Evolutionary conservation across 2,888 invertebrate genomes (phyloP), one percentile per base, ranked within the genome.

Genomic region (Actias luna): DNA sequence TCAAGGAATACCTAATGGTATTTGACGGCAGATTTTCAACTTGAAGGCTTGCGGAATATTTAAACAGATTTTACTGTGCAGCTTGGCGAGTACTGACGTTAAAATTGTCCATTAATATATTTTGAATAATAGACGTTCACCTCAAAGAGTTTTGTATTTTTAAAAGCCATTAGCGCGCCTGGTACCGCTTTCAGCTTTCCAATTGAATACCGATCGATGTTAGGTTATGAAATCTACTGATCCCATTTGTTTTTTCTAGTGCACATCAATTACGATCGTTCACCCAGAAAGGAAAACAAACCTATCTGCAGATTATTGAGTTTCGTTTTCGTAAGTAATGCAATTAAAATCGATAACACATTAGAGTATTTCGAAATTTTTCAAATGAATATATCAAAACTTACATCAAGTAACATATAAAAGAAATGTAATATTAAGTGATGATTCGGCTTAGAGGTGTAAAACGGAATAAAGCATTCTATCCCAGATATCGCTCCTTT

Each of bases 31-130:
- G n/a, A n/a, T n/a, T n/a, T n/a, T n/a, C n/a, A n/a, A n/a, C n/a
- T n/a, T n/a, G n/a, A n/a, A n/a, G n/a, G n/a, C n/a, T n/a, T n/a
- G n/a, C n/a, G n/a, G n/a, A 69, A 73, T 64, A 71, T 73, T 74
- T 72, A 72, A 76, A 72, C 67, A 65, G 66, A 67, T 71, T 71
- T 63, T 64, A 65, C 64, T 63, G 65, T 64, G 71, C 68, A 68
- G 58, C 68, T 69, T 64, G 66, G 68, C 69, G 62, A 33, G 35
- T 62, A 61, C 64, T 64, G 65, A 59, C 64, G 65, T 70, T 66
- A 76, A 77, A 79, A 72, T 70, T 74, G 70, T 76, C 80, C 79
- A 84, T 84, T 83, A 79, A 82, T 76, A 82, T 79, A 76, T 81
- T 77, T 76, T 83, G 78, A 85, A 84, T 84, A 83, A 81, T 80